phyloP scores from a whole-genome alignment of 2,888 invertebrate genomes.

The Andrena praecox region DNA sequence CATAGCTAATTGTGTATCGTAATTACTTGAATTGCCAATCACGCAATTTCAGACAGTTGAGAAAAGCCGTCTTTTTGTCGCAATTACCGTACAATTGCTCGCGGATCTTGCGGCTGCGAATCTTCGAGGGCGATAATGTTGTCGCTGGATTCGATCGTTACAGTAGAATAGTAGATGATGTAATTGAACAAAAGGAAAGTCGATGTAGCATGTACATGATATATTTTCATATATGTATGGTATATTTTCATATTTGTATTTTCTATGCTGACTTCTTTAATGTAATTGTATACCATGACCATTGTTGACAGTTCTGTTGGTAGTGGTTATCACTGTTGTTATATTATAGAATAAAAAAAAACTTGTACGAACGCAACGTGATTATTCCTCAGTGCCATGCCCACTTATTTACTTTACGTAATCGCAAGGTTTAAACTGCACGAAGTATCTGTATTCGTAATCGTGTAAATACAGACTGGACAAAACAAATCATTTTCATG shows the following conservation, averaged over 20 bases:
- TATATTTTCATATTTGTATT: slow-evolving; percentile 75
- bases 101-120: slow-evolving; percentile 1
- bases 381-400: background rate
- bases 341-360: slow-evolving; percentile 56
- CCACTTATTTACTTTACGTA: background rate
- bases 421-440: background rate
- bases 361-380: slow-evolving; percentile 43
- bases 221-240: slow-evolving; percentile 76
- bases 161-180: slow-evolving; percentile 38
- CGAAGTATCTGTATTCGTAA: background rate
- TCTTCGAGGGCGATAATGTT: slow-evolving; percentile 22
- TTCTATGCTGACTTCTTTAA: slow-evolving; percentile 68
- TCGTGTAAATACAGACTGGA: background rate
- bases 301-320: slow-evolving; percentile 58
- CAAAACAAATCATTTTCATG: background rate
- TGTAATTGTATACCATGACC: slow-evolving; percentile 61
- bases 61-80: slow-evolving; percentile 11
- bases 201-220: slow-evolving; percentile 70
- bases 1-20: slow-evolving; percentile 20
- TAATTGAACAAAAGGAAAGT: slow-evolving; percentile 48
- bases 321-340: slow-evolving; percentile 53
- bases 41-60: slow-evolving; percentile 16
- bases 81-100: slow-evolving; percentile 17
- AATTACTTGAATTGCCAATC: slow-evolving; percentile 17
- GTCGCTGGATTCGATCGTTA: slow-evolving; percentile 49